Conservation (phyloP, 2,888 invertebrate species). For the Cerastis rubricosa region DNA sequence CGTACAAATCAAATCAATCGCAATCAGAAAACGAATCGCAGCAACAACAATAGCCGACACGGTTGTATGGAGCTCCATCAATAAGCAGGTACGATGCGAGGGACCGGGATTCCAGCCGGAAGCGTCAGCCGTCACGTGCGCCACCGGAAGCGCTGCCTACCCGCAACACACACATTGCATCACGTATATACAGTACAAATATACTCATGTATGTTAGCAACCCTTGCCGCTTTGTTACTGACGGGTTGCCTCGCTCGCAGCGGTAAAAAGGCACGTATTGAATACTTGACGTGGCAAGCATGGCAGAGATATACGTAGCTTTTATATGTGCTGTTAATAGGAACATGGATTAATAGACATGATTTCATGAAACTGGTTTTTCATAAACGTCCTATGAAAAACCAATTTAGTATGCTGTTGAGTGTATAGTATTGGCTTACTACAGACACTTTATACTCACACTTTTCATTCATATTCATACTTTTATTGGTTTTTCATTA, state of each 20-base stretch:
- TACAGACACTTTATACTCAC: too few relatives aligned
- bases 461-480: too few relatives aligned
- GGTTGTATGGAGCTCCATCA: constrained; percentile 65
- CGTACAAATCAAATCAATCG: too few relatives aligned
- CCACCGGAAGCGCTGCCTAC: constrained; percentile 73
- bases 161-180: constrained; percentile 54
- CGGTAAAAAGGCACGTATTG: constrained; percentile 21
- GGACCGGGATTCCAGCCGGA: constrained; percentile 80
- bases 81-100: constrained; percentile 52
- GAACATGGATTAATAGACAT: background rate
- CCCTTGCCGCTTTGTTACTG: constrained; percentile 41
- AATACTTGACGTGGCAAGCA: constrained; percentile 15
- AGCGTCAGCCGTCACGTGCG: constrained; percentile 78
- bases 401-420: too few relatives aligned
- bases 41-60: constrained; percentile 48
- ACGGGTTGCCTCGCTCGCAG: constrained; percentile 23
- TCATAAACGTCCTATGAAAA: too few relatives aligned
- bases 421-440: too few relatives aligned
- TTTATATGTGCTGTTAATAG: constrained; percentile 9
- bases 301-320: background rate
- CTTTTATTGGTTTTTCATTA: too few relatives aligned
- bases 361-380: too few relatives aligned
- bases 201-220: constrained; percentile 35
- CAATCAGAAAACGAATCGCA: constrained; percentile 56
- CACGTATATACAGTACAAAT: constrained; percentile 28